A percentile compares a stretch with the other conserved stretches of the same genome.
Evolutionary conservation across 1,140 invertebrate species (phyloP).

Genomic region (Dinothrombium tinctorium): DNA sequence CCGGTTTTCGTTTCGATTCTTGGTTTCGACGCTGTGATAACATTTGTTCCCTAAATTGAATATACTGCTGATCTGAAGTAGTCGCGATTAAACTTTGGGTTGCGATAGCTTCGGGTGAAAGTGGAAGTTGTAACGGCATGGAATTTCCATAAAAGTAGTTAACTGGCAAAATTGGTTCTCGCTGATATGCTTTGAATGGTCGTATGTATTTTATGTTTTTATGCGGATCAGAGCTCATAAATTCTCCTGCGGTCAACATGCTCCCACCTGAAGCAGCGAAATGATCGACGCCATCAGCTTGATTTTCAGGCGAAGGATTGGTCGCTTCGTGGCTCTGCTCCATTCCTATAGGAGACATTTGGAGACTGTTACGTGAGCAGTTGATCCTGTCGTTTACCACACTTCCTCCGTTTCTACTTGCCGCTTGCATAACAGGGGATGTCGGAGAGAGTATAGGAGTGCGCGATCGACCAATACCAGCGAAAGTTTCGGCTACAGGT

Average conservation of each 20-base stretch:
- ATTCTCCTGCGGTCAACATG: neutral
- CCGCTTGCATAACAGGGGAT: neutral
- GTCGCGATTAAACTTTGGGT: too few relatives aligned
- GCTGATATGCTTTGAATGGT: constrained; percentile 7
- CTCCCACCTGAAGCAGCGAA: constrained; percentile 3
- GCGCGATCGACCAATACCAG: neutral
- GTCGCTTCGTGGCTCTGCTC: too few relatives aligned
- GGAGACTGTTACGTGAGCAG: neutral
- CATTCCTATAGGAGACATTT: neutral
- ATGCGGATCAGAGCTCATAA: neutral
- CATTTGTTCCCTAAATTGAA: too few relatives aligned
- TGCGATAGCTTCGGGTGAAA: too few relatives aligned
- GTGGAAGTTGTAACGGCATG: too few relatives aligned
- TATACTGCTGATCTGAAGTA: too few relatives aligned
- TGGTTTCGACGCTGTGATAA: too few relatives aligned
- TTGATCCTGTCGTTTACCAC: neutral
- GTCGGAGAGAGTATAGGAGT: neutral
- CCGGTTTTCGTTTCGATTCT: too few relatives aligned
- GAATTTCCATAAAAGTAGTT: too few relatives aligned
- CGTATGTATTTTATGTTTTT: constrained; percentile 1
- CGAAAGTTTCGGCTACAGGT: neutral
- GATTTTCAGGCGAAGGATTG: constrained; percentile 1
- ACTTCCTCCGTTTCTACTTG: neutral
- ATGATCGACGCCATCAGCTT: neutral
- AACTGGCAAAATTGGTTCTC: too few relatives aligned